Evolutionary conservation across 2,888 invertebrate species (phyloP).

Genomic region (Cylloceria caligata): DNA sequence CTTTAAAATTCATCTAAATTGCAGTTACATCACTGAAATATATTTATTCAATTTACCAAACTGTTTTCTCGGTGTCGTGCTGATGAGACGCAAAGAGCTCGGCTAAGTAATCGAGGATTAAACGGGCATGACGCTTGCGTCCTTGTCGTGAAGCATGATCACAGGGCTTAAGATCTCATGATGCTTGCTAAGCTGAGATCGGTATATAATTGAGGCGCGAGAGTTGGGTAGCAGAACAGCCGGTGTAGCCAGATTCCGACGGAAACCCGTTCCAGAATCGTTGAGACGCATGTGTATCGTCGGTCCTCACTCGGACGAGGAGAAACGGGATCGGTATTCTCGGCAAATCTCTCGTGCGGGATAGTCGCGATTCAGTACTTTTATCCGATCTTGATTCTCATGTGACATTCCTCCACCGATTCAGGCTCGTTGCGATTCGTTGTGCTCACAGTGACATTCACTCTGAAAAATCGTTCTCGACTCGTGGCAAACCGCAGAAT

Average conservation of each 20-base stretch:
- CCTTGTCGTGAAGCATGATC: constrained; percentile 33
- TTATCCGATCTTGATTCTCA: constrained; percentile 23
- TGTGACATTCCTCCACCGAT: not conserved
- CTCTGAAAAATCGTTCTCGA: no score
- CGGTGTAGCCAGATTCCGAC: constrained; percentile 66
- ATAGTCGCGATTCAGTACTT: constrained; percentile 60
- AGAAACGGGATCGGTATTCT: constrained; percentile 65
- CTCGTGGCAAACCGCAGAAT: not conserved
- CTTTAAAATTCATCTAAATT: no score
- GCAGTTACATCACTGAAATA: not conserved
- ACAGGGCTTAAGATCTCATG: constrained; percentile 27
- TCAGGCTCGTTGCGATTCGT: not conserved
- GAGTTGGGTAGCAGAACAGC: constrained; percentile 53
- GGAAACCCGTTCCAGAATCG: constrained; percentile 66
- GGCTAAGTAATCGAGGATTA: constrained; percentile 1
- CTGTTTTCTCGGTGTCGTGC: not conserved
- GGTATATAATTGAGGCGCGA: constrained; percentile 57
- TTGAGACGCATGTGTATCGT: constrained; percentile 61
- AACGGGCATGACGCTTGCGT: constrained; percentile 1
- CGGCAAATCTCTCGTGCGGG: constrained; percentile 62
- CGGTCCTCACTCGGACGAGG: constrained; percentile 42
- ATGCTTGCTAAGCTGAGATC: constrained; percentile 47
- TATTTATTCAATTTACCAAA: not conserved
- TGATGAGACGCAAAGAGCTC: not conserved
- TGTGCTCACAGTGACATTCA: constrained; percentile 4